These are phyloP conservation scores for Amiota mariae DNA, from an alignment of 2,888 invertebrate genomes.

Conservation along the genomic window DNA sequence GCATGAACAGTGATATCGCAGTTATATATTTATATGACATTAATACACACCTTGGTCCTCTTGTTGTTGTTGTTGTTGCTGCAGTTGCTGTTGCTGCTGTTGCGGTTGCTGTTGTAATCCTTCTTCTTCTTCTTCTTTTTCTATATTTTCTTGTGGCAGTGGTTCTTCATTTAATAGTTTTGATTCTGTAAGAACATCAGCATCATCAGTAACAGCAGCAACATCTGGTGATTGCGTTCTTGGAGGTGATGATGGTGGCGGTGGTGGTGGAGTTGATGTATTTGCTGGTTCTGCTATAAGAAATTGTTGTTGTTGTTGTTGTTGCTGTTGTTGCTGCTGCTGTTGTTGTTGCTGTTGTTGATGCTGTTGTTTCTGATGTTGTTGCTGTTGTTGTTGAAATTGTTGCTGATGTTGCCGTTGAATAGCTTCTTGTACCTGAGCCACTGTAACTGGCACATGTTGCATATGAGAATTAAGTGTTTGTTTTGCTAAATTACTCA, in stretches of 20 bases:
- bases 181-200: conserved; percentile 29
- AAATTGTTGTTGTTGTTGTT: conserved; percentile 33
- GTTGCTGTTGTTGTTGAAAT: conserved; percentile 54
- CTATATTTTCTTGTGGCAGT: conserved; percentile 21
- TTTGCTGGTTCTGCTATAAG: conserved; percentile 51
- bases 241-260: conserved; percentile 40
- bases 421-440: conserved; percentile 42
- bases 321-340: conserved; percentile 44
- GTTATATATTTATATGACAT: background rate
- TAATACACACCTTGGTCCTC: conserved; percentile 58
- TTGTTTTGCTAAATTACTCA: too few relatives aligned
- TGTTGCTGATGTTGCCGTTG: conserved; percentile 43
- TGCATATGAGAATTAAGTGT: conserved; percentile 77
- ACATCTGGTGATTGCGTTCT: conserved; percentile 25
- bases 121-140: background rate
- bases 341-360: conserved; percentile 53
- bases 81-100: conserved; percentile 29
- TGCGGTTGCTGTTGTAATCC: too few relatives aligned
- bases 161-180: conserved; percentile 38
- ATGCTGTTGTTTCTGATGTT: conserved; percentile 46
- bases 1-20: conserved; percentile 24
- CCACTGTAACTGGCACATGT: conserved; percentile 71
- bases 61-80: conserved; percentile 43
- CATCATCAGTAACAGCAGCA: conserved; percentile 28
- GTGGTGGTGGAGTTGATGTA: conserved; percentile 54